These are phyloP conservation scores for Hydropotes inermis DNA, from an alignment of 2,113 vertebrate species.

Conservation along the genomic window DNA sequence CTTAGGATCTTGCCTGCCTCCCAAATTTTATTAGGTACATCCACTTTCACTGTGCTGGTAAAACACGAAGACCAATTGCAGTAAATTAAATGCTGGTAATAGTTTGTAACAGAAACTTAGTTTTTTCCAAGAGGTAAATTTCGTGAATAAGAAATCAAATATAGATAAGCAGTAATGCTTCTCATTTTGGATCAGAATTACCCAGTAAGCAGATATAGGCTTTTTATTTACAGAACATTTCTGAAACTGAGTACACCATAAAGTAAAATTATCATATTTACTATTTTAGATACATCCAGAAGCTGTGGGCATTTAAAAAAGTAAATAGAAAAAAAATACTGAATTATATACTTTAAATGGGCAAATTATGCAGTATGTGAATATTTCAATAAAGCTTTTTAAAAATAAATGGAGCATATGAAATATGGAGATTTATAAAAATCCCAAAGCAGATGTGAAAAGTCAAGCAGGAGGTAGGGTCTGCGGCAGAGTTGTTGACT, in stretches of 20 bases:
- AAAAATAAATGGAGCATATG: neutral
- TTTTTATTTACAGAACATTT: conserved; percentile 21
- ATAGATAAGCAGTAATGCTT: conserved; percentile 15
- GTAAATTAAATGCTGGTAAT: neutral
- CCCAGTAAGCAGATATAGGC: neutral
- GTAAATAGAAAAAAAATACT: neutral
- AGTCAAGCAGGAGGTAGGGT: neutral
- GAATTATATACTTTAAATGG: neutral
- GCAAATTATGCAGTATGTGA: neutral
- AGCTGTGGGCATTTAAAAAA: neutral
- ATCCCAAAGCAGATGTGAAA: neutral
- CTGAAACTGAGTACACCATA: conserved; percentile 38
- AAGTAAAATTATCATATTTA: conserved; percentile 31
- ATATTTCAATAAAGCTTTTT: neutral
- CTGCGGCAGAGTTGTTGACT: neutral
- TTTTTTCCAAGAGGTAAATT: conserved; percentile 28
- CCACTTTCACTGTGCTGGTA: neutral
- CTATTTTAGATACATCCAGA: neutral
- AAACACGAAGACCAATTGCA: neutral
- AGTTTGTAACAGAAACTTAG: neutral
- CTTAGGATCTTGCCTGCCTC: neutral
- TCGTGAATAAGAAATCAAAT: conserved; percentile 43
- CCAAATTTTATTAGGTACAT: neutral
- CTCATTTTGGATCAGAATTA: conserved; percentile 22
- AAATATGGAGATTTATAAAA: conserved; percentile 4